Evolutionary conservation across 2,888 invertebrate genomes (phyloP).

Genomic region (Trypoxylon attenuatum): DNA sequence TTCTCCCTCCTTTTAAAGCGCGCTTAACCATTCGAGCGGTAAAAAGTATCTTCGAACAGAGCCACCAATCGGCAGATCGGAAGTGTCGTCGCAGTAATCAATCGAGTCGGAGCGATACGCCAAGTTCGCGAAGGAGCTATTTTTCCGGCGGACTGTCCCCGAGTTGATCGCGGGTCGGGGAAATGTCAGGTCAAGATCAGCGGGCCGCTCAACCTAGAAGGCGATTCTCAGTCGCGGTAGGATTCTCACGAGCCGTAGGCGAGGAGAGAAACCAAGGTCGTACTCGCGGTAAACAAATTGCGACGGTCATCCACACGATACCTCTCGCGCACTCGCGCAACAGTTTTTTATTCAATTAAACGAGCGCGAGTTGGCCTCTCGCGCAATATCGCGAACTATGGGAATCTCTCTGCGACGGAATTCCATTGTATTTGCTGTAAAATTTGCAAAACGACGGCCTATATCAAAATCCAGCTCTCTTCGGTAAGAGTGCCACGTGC

Average conservation of each 20-base stretch:
- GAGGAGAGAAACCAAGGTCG: too few species aligned
- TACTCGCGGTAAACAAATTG: conserved; percentile 45
- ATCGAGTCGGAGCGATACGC: background rate
- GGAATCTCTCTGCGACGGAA: too few species aligned
- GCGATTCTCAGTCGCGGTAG: conserved; percentile 49
- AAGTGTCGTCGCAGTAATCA: background rate
- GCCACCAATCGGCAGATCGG: background rate
- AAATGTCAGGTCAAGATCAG: conserved; percentile 56
- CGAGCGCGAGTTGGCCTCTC: too few species aligned
- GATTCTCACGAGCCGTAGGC: too few species aligned
- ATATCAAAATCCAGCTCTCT: too few species aligned
- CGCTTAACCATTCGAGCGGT: too few species aligned
- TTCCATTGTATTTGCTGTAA: too few species aligned
- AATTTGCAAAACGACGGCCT: too few species aligned
- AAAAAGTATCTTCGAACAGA: background rate
- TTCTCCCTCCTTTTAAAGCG: background rate
- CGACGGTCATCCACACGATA: conserved; percentile 8
- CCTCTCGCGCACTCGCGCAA: too few species aligned
- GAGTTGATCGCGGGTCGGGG: conserved; percentile 26
- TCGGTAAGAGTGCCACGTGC: too few species aligned
- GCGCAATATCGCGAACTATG: too few species aligned
- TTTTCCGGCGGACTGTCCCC: conserved; percentile 41
- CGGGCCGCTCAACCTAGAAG: conserved; percentile 44
- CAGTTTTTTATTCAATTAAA: too few species aligned
- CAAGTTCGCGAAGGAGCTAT: background rate